Base-by-base conservation (phyloP, 2,113 vertebrate species). In the Ochotona curzoniae region DNA sequence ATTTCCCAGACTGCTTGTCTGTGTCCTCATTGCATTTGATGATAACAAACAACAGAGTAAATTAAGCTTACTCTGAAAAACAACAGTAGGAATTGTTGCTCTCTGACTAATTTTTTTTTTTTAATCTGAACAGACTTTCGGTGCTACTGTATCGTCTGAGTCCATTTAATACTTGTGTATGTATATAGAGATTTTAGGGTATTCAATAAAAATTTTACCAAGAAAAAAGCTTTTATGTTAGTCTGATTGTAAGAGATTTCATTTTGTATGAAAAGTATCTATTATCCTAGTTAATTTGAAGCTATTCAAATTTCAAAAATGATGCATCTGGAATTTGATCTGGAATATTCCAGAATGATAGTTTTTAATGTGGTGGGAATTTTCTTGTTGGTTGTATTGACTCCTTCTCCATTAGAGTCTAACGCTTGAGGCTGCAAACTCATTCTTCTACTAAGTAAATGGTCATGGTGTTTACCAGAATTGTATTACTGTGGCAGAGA, bases 371-470 rank as follows among this genome's bases (percentile, higher is more conserved):
- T 89, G 35, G 21, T 38, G 90, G 30, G 47, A 64, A 92, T 90
- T 92, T 95, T 94, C 63, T 87, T 89, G 78, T 97, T 79, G 89
- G 26, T n/a, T 92, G 5, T 95, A 54, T 94, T 82, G 81, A 93
- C 79, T 93, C 83, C 89, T 97, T 95, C 73, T 96, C 84, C 79
- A 96, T 93, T 94, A 84, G 35, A 93, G 32, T 93, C 20, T 49
- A 15, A 30, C 71, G 94, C 74, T 17, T 23, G 89, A 97, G 92
- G 80, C 79, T 11, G 0, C n/a, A 96, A 87, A 91, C 90, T 85
- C 96, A 95, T 97, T 94, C 90, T 93, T 83, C 44, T 94, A 11
- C 6, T 83, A 89, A 97, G 87, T 94, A 89, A 96, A 97, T 96
- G 88, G 79, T 96, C 93, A 95, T 0, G 28, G 82, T 92, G 64